Evolutionary conservation across 1,140 invertebrate species (phyloP), one percentile per base, ranked within the genome.

Genomic region (Scaptomyza hsui): DNA sequence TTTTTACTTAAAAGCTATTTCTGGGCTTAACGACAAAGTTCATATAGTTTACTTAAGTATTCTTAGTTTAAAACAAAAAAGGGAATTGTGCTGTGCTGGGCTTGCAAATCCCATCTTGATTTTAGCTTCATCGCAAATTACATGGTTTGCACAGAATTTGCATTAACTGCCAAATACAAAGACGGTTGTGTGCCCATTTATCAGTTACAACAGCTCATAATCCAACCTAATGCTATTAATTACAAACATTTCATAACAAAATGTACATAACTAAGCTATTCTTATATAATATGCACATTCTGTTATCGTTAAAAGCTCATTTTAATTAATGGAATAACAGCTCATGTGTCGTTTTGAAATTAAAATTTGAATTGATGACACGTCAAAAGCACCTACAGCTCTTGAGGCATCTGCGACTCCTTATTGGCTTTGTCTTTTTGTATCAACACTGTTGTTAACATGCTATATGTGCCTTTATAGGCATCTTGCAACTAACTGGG

Each of bases 291-390:
- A 49, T 65, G 49, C 53, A 44, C 48, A 72, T 60, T 42, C 73
- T 64, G 81, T 72, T 62, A 56, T 57, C 61, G n/a, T 67, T 80
- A 52, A 80, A 76, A 63, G 76, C 63, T 76, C 72, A 81, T 47
- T 57, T 48, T 72, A 67, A 72, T 67, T 72, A 59, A 67, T 68
- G 57, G 57, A 52, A 26, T 26, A 29, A 32, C 44, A 65, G 16
- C 32, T 62, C 65, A 52, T 32, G 32, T 69, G 48, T 68, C 16
- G 39, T 39, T 19, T 21, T 12, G 21, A 16, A 62, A 62, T 62
- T 48, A 53, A 55, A 41, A 55, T 32, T 32, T 65, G 52, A 48
- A 65, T 63, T 63, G 53, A 63, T 53, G 49, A 53, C 6, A 37
- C 32, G 59, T 61, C 35, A 49, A 13, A 6, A 44, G 16, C 16